phyloP scores from a whole-genome alignment of 1,140 invertebrate genomes.

The Drosophila dunni region DNA sequence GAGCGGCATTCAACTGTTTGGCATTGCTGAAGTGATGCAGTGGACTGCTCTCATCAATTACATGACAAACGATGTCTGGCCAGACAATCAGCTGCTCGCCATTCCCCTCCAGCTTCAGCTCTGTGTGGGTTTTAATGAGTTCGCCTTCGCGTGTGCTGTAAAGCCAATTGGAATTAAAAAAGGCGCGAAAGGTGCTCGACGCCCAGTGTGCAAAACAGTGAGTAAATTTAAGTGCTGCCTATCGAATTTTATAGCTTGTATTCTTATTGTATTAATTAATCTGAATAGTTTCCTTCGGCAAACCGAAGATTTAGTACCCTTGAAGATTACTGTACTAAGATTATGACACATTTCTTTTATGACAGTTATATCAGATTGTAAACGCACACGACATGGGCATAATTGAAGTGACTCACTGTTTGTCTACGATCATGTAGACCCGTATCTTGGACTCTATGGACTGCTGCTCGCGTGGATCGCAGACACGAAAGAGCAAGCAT shows the following conservation, averaged over 20 bases:
- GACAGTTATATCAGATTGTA: no score
- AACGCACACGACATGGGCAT: no score
- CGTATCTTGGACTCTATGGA: slow-evolving; percentile 86
- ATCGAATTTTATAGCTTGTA: no score
- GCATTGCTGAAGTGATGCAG: slow-evolving; percentile 85
- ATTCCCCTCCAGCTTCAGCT: slow-evolving; percentile 78
- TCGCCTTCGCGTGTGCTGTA: slow-evolving; percentile 79
- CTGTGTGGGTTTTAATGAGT: slow-evolving; percentile 69
- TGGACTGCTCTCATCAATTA: slow-evolving; percentile 87
- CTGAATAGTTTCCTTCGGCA: no score
- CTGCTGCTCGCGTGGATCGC: slow-evolving; percentile 87
- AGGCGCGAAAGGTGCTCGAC: not conserved
- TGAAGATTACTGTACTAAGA: no score
- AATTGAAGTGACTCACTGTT: slow-evolving; percentile 60
- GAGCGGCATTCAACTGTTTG: slow-evolving; percentile 86
- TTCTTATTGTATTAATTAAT: no score
- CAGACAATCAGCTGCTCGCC: slow-evolving; percentile 86
- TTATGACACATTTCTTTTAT: no score
- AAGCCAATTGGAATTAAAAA: slow-evolving; percentile 9
- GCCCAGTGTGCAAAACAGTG: no score
- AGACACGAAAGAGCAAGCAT: slow-evolving; percentile 87
- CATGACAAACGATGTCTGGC: slow-evolving; percentile 88
- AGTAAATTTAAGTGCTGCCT: no score
- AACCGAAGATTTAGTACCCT: no score
- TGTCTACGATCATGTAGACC: slow-evolving; percentile 86